Evolutionary conservation across 2,888 invertebrate species (phyloP), one percentile per base, ranked within the genome.

Genomic region (Quadroppia sp.): DNA sequence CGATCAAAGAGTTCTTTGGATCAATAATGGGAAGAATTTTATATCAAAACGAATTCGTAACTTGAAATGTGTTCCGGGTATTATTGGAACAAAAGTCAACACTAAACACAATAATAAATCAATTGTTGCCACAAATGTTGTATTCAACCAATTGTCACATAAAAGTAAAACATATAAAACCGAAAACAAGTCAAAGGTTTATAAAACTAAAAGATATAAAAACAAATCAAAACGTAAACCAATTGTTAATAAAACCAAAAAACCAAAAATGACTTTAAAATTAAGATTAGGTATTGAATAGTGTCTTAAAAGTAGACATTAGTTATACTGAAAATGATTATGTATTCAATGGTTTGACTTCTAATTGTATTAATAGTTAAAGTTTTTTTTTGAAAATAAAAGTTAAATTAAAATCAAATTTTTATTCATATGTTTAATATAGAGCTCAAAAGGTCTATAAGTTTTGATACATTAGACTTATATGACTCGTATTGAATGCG

Each of bases 1-100:
- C 23, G 74, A 74, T 32, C 36, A 53, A 15, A 20, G 36, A 17
- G 23, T 56, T 32, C 36, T 71, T 20, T 74, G 74, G 74, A 50
- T 74, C 9, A n/a, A 40, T n/a, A 20, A n/a, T 4, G 32, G 7
- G 42, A 42, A 69, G 11, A 9, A 45, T 45, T 40, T 69, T 1
- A 11, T 64, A 25, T 9, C 32, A 1, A 40, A 42, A 69, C 69
- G 69, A 1, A 45, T 69, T 6, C 2, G 69, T 25, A n/a, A 69
- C 25, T 69, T 69, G 28, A 45, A 42, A 28, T 69, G 69, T 69
- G 7, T 42, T 40, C 69, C 69, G n/a, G 23, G 23, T 69, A 15
- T 69, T 11, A 25, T 45, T n/a, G 13, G 42, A 17, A 36, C 69
- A 13, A 69, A 69, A 45, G 69, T 69, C 1, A 42, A 45, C 15